phyloP scores from a whole-genome alignment of 1,140 invertebrate species.

The Zaprionus ornatus region DNA sequence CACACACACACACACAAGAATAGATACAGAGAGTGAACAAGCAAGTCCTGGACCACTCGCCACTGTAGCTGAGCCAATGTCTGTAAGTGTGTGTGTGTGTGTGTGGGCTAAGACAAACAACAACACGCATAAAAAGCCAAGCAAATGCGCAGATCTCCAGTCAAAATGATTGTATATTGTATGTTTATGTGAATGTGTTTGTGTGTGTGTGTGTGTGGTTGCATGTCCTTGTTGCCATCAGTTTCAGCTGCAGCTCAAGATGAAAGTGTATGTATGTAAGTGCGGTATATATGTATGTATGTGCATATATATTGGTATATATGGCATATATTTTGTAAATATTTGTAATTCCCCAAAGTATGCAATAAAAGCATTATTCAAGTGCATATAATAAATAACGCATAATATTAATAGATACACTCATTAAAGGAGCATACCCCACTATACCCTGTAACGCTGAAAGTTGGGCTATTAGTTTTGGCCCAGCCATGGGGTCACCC shows the following conservation, averaged over 20 bases:
- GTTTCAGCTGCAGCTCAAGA: background rate
- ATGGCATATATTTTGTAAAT: no score
- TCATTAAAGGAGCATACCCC: background rate
- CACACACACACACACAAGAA: conserved; percentile 10
- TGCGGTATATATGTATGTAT: no score
- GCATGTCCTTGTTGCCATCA: background rate
- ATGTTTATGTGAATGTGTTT: background rate
- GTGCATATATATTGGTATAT: no score
- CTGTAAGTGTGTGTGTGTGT: conserved; percentile 13
- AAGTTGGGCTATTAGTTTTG: conserved; percentile 73
- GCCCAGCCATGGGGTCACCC: conserved; percentile 57
- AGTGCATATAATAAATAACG: no score
- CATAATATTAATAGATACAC: conserved; percentile 15
- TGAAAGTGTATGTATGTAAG: background rate
- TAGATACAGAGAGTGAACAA: conserved; percentile 58
- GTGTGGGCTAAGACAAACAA: conserved; percentile 28
- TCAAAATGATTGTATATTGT: conserved; percentile 17
- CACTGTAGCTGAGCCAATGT: background rate
- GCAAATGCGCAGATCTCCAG: conserved; percentile 22
- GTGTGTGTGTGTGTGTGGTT: background rate
- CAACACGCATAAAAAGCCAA: conserved; percentile 41
- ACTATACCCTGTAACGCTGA: conserved; percentile 24
- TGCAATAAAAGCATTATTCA: no score
- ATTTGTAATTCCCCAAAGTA: no score
- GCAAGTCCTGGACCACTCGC: conserved; percentile 36